Evolutionary conservation across 2,113 vertebrate genomes (phyloP), one percentile per base, ranked within the genome.

Genomic region (Meleagris gallopavo): DNA sequence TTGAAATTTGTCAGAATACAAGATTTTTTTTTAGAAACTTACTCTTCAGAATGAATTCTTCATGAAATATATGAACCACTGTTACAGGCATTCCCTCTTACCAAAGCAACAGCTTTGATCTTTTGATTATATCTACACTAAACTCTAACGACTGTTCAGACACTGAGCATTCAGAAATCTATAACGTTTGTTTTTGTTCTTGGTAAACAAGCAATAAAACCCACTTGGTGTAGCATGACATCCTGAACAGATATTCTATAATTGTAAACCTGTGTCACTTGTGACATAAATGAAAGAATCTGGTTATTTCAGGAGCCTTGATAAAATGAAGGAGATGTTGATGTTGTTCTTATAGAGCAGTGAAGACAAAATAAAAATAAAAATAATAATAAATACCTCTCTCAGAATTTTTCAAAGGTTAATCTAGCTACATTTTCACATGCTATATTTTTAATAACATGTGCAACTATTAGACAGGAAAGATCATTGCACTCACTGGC

Each of bases 11-110:
- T 92, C 73, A 48, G 55, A 61, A 40, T n/a, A 65, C 17, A 86
- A 70, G 69, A 76, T 84, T 94, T 86, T 29, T 82, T 96, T 82
- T 38, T 65, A 81, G 18, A 80, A 22, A 19, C 29, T 83, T 93
- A 20, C 25, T 67, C 15, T 83, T 80, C 62, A 54, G 74, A 86
- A 86, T 86, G 29, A 58, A 40, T 95, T 96, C 92, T 41, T 84
- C 83, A 54, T 25, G n/a, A 86, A 92, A 94, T 24, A 95, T 90
- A 86, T 66, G 40, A 92, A n/a, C 38, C 86, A 57, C 48, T 92
- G 43, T 65, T 86, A 88, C 13, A 79, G 20, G 24, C 41, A 74
- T 64, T 64, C 75, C 73, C 29, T 95, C 88, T 64, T 32, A 94
- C 32, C 65, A 94, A 78, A 86, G 43, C 38, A 81, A 10, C 7